Percentiles rank a stretch among this genome's conserved stretches.
Conservation (phyloP, 1,140 invertebrate species). For the Notospermus geniculatus region DNA sequence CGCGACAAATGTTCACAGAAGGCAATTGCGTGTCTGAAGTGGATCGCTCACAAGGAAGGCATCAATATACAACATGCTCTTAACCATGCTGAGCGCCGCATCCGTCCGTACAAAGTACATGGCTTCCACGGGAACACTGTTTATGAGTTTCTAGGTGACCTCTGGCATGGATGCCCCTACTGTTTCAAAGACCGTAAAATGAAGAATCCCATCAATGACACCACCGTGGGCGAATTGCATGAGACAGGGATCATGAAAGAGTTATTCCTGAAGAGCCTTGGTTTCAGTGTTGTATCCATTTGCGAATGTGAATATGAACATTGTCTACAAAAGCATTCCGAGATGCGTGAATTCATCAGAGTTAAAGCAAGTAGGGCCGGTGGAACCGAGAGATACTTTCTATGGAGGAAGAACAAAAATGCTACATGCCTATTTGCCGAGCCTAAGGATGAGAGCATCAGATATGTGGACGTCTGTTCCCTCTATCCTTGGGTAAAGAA, state of each 20-base stretch:
- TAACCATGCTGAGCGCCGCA: slow-evolving; percentile 14
- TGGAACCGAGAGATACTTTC: slow-evolving; percentile 37
- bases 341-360: slow-evolving; percentile 13
- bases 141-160: slow-evolving; percentile 30
- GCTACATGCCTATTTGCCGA: slow-evolving; percentile 37
- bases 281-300: slow-evolving; percentile 20
- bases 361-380: slow-evolving; percentile 16
- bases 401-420: slow-evolving; percentile 49
- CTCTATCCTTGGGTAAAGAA: slow-evolving; percentile 33
- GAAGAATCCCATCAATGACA: slow-evolving; percentile 15
- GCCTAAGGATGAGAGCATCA: slow-evolving; percentile 40
- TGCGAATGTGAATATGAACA: slow-evolving; percentile 30
- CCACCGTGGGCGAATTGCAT: slow-evolving; percentile 20
- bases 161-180: slow-evolving; percentile 29
- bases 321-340: slow-evolving; percentile 13
- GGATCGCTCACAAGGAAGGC: slow-evolving; percentile 5
- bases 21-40: no score
- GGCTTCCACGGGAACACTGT: slow-evolving; percentile 17
- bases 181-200: slow-evolving; percentile 24
- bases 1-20: no score
- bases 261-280: slow-evolving; percentile 9
- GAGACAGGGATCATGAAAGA: slow-evolving; percentile 18
- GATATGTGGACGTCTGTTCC: slow-evolving; percentile 46
- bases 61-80: slow-evolving; percentile 21
- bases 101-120: slow-evolving; percentile 18